Evolutionary conservation across 2,113 vertebrate species (phyloP).

Genomic region (Saguinus imperator): DNA sequence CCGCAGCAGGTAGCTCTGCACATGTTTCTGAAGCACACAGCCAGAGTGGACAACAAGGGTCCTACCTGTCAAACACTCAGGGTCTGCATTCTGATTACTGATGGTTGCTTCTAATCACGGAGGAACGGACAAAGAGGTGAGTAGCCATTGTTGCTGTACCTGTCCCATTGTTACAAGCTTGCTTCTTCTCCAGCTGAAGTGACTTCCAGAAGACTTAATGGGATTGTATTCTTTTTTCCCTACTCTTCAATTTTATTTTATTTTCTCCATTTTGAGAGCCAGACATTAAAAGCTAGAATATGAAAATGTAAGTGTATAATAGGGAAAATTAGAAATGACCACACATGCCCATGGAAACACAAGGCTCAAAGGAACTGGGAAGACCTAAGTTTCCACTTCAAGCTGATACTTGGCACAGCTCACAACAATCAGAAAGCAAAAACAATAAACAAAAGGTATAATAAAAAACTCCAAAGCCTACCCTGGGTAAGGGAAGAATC

Average conservation of each 20-base stretch:
- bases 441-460: background rate
- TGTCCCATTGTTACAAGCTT: background rate
- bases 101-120: background rate
- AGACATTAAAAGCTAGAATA: background rate
- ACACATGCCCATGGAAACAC: background rate
- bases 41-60: background rate
- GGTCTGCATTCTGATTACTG: background rate
- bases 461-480: background rate
- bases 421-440: background rate
- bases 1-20: background rate
- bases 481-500: background rate
- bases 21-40: background rate
- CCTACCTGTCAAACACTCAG: background rate
- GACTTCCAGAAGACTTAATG: background rate
- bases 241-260: background rate
- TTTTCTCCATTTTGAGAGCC: background rate
- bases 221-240: background rate
- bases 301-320: background rate
- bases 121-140: background rate
- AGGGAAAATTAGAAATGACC: background rate
- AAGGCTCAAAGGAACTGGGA: no score
- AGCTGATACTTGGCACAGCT: background rate
- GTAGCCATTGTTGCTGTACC: background rate
- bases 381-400: background rate
- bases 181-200: background rate